Evolutionary conservation across 2,888 invertebrate species (phyloP).

Genomic region (Calliopum simillimum): DNA sequence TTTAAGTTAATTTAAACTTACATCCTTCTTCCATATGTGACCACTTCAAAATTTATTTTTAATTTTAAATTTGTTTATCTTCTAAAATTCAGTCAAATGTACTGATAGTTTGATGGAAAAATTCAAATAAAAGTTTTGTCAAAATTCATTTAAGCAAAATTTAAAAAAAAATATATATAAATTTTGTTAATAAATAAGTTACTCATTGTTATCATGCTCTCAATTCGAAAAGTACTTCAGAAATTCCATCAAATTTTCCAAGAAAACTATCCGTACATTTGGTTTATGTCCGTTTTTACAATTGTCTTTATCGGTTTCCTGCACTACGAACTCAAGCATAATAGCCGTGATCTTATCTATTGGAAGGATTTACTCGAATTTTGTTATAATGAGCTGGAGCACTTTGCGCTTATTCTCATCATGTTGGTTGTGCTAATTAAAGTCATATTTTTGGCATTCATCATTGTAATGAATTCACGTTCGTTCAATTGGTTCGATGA

Average conservation of each 20-base stretch:
- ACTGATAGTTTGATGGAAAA: slow-evolving; percentile 15
- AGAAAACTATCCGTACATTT: slow-evolving; percentile 46
- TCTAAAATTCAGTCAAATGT: slow-evolving; percentile 9
- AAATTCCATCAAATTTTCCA: slow-evolving; percentile 48
- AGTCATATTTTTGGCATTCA: slow-evolving; percentile 44
- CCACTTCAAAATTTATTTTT: too few relatives aligned
- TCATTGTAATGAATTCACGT: slow-evolving; percentile 48
- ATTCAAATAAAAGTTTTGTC: slow-evolving; percentile 14
- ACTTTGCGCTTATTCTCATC: slow-evolving; percentile 45
- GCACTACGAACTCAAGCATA: slow-evolving; percentile 51
- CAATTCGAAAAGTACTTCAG: slow-evolving; percentile 40
- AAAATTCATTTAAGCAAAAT: slow-evolving; percentile 29
- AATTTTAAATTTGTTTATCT: slow-evolving; percentile 8
- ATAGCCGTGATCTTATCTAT: slow-evolving; percentile 49
- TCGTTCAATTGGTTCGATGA: slow-evolving; percentile 51
- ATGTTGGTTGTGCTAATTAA: slow-evolving; percentile 46
- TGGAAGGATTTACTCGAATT: slow-evolving; percentile 47
- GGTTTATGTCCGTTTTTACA: slow-evolving; percentile 43
- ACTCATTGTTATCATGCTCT: slow-evolving; percentile 39
- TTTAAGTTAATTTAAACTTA: too few relatives aligned
- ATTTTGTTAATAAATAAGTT: slow-evolving; percentile 39
- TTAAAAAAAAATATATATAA: slow-evolving; percentile 37
- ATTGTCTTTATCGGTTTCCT: slow-evolving; percentile 47
- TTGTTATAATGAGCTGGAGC: slow-evolving; percentile 46
- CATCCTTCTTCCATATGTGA: too few relatives aligned